These are phyloP conservation scores for Nematopogon swammerdamellus DNA, from an alignment of 2,888 invertebrate genomes.

Conservation along the genomic window DNA sequence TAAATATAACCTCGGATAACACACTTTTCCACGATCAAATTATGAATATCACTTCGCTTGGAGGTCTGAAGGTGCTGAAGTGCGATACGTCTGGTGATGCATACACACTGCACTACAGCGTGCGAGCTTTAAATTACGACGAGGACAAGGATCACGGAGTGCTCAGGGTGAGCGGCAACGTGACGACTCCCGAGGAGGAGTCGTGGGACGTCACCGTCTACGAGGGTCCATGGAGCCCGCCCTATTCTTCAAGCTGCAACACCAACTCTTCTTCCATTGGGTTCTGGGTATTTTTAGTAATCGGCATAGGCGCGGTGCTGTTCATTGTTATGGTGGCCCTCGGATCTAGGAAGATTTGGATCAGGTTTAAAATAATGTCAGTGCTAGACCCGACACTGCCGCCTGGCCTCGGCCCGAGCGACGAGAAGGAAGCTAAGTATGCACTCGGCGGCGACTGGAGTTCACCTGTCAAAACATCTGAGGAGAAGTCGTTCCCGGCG, in stretches of 20 bases:
- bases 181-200: neutral
- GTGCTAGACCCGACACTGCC: constrained; percentile 67
- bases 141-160: constrained; percentile 29
- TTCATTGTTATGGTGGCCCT: constrained; percentile 26
- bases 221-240: constrained; percentile 38
- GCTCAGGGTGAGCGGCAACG: neutral
- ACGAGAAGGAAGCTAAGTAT: constrained; percentile 40
- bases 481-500: constrained; percentile 28
- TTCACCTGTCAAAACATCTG: constrained; percentile 27
- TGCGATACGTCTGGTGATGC: neutral
- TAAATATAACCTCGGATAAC: constrained; percentile 22
- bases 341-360: constrained; percentile 51
- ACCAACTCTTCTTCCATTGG: constrained; percentile 20
- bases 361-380: constrained; percentile 61
- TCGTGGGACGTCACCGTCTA: constrained; percentile 4
- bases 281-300: constrained; percentile 30
- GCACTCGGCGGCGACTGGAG: constrained; percentile 36
- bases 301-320: constrained; percentile 27
- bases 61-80: neutral
- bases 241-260: constrained; percentile 18
- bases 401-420: constrained; percentile 54
- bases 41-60: no score
- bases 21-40: neutral
- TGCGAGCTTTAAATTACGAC: constrained; percentile 41
- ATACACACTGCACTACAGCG: constrained; percentile 17